These are phyloP conservation scores for Mnemiopsis leidyi DNA, from an alignment of 37 sponge, comb jelly and placozoan genomes.

Conservation along the genomic window DNA sequence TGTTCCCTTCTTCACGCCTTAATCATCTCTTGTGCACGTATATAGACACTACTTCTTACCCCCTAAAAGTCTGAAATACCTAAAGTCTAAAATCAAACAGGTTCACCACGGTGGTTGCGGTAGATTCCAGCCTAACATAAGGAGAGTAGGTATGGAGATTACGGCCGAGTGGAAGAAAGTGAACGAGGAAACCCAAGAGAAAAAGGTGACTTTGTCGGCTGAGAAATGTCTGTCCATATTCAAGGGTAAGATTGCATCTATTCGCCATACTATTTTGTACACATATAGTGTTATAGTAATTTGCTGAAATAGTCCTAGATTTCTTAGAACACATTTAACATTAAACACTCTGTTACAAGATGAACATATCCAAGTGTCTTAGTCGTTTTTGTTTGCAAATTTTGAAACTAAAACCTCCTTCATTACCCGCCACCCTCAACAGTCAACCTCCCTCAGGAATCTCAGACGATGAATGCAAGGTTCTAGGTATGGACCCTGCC, in stretches of 20 bases:
- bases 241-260: constrained; percentile 71
- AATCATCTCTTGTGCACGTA: neutral
- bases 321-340: too few relatives aligned
- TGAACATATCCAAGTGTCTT: too few relatives aligned
- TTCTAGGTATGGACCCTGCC: constrained; percentile 88
- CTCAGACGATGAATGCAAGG: constrained; percentile 85
- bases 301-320: too few relatives aligned
- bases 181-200: constrained; percentile 94
- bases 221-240: constrained; percentile 93
- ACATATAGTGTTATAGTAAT: too few relatives aligned
- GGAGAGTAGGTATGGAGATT: constrained; percentile 83
- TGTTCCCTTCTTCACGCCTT: neutral
- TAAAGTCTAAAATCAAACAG: too few relatives aligned
- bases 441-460: constrained; percentile 73
- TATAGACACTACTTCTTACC: too few relatives aligned
- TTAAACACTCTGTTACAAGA: too few relatives aligned
- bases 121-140: constrained; percentile 82
- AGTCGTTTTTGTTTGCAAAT: too few relatives aligned
- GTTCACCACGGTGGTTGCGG: constrained; percentile 85
- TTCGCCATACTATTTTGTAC: too few relatives aligned
- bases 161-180: constrained; percentile 91
- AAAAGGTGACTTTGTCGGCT: constrained; percentile 85
- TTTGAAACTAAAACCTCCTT: too few relatives aligned
- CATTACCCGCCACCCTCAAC: too few relatives aligned
- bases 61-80: too few relatives aligned